Evolutionary conservation across 2,113 vertebrate genomes (phyloP).

Genomic region (Daubentonia madagascariensis): DNA sequence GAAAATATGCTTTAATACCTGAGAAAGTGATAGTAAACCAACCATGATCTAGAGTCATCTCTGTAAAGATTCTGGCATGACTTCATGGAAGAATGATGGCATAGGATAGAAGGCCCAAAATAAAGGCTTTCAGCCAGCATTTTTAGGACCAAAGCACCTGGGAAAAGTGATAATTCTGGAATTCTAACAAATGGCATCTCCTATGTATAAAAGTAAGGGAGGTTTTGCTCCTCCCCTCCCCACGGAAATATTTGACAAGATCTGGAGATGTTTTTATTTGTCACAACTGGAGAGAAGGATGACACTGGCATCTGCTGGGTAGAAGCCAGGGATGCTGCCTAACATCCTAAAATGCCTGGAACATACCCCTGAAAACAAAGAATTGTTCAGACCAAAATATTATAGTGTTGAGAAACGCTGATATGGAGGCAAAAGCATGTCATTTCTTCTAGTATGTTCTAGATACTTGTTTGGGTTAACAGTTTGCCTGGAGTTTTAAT

Average conservation of each 20-base stretch:
- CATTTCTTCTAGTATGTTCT: not conserved
- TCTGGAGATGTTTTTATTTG: not conserved
- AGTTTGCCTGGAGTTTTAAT: not conserved
- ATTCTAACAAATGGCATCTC: not conserved
- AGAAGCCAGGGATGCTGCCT: not conserved
- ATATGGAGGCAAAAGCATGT: not conserved
- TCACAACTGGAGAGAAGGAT: not conserved
- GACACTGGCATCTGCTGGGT: not conserved
- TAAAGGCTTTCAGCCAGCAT: not conserved
- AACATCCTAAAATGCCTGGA: not conserved
- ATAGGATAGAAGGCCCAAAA: not conserved
- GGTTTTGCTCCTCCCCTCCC: not conserved
- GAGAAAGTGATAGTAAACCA: not conserved
- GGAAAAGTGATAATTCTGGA: not conserved
- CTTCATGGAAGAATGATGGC: not conserved
- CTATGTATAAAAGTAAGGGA: fast-evolving
- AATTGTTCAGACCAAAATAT: not conserved
- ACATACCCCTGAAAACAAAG: not conserved
- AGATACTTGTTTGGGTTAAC: not conserved
- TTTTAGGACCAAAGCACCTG: not conserved
- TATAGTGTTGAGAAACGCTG: not conserved
- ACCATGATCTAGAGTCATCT: not conserved
- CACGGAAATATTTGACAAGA: not conserved
- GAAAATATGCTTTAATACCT: not conserved
- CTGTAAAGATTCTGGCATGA: not conserved